phyloP scores from a whole-genome alignment of 2,888 invertebrate species.

The Hybos culiciformis region DNA sequence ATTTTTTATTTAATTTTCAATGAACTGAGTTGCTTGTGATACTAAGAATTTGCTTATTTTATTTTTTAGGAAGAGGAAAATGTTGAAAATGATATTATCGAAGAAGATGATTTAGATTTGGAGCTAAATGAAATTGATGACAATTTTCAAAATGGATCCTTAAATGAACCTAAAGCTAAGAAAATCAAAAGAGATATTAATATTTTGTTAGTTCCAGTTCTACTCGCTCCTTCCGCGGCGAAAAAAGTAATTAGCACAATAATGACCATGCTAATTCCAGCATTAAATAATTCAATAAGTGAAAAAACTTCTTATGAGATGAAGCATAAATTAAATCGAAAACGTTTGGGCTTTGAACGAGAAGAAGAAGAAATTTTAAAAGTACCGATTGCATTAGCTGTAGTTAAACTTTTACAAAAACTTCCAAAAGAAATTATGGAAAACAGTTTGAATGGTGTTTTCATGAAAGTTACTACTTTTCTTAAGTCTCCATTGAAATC shows the following conservation, averaged over 20 bases:
- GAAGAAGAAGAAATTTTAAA: conserved; percentile 82
- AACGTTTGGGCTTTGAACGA: conserved; percentile 50
- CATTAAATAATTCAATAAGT: conserved; percentile 58
- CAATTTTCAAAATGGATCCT: conserved; percentile 18
- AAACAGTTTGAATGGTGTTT: conserved; percentile 65
- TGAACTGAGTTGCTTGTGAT: too few relatives aligned
- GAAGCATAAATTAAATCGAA: conserved; percentile 65
- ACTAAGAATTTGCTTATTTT: too few relatives aligned
- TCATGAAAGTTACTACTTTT: conserved; percentile 81
- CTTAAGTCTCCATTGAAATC: conserved; percentile 78
- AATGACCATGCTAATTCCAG: conserved; percentile 59
- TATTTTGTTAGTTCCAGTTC: conserved; percentile 36
- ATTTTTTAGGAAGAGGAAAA: conserved; percentile 20
- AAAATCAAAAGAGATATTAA: conserved; percentile 11
- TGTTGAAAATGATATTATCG: conserved; percentile 22
- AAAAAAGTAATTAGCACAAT: conserved; percentile 61
- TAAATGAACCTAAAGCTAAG: conserved; percentile 24
- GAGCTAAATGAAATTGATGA: conserved; percentile 29
- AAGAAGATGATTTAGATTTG: conserved; percentile 28
- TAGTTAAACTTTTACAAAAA: conserved; percentile 80
- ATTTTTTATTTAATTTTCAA: conserved; percentile 13
- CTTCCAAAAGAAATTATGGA: conserved; percentile 64
- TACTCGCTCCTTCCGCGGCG: conserved; percentile 59
- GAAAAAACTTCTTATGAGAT: conserved; percentile 57
- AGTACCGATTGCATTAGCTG: conserved; percentile 84